Evolutionary conservation across 23 tunicate genomes (phyloP).

Genomic region (Botrylloides violaceus): DNA sequence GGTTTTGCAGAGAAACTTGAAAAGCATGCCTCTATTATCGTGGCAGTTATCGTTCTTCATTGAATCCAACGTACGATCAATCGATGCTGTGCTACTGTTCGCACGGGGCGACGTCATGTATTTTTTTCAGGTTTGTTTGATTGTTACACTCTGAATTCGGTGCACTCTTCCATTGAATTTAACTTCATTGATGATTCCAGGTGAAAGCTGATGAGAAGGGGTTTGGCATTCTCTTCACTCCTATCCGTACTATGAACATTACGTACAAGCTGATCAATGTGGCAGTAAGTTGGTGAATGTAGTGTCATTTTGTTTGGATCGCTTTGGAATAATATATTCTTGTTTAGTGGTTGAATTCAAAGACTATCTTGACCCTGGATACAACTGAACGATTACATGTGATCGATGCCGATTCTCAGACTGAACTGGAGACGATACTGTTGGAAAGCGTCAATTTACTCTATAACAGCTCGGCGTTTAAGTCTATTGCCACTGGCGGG

Average conservation of each 20-base stretch:
- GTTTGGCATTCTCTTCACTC: slow-evolving; percentile 61
- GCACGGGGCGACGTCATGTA: slow-evolving; percentile 86
- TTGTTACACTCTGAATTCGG: no score
- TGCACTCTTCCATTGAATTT: no score
- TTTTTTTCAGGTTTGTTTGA: slow-evolving; percentile 78
- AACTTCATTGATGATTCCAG: no score
- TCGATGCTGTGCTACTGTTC: slow-evolving; percentile 77
- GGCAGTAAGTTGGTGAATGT: slow-evolving; percentile 45
- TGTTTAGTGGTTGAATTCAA: slow-evolving; percentile 77
- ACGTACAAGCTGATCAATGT: slow-evolving; percentile 78
- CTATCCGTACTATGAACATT: slow-evolving; percentile 84
- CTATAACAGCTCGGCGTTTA: slow-evolving; percentile 83
- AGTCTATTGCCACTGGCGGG: slow-evolving; percentile 89
- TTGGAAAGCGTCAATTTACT: slow-evolving; percentile 52
- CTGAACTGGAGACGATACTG: slow-evolving; percentile 48
- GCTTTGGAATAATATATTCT: not conserved
- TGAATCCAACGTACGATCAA: slow-evolving; percentile 14
- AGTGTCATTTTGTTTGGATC: not conserved
- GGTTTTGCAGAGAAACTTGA: slow-evolving; percentile 51
- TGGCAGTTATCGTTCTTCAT: slow-evolving; percentile 66
- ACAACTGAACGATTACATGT: slow-evolving; percentile 67
- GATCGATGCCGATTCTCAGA: slow-evolving; percentile 79
- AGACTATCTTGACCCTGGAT: slow-evolving; percentile 65
- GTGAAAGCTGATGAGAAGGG: slow-evolving; percentile 52
- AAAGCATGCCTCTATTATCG: slow-evolving; percentile 60